These are phyloP conservation scores for Poeciliopsis paucimaculata DNA, from an alignment of 2,797 vertebrate genomes.

Conservation along the genomic window DNA sequence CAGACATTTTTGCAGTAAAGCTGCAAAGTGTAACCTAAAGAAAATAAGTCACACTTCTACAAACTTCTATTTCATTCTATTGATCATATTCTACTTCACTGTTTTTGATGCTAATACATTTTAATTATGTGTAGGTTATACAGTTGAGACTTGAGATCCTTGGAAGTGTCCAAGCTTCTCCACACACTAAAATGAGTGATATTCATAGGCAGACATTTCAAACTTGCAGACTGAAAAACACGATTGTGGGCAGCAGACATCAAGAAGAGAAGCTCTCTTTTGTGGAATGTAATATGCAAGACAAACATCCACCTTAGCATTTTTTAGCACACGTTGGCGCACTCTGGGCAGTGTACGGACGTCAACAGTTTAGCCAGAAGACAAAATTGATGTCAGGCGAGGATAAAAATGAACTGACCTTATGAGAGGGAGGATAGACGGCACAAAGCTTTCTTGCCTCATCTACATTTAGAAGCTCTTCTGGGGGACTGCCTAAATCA, in stretches of 20 bases:
- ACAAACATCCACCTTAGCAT: constrained; percentile 7
- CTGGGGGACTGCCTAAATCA: constrained; percentile 4
- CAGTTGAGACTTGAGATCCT: neutral
- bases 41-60: too few relatives aligned
- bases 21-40: too few relatives aligned
- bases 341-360: neutral
- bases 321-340: neutral
- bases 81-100: too few relatives aligned
- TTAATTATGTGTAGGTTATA: too few relatives aligned
- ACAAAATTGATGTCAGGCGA: constrained; percentile 4
- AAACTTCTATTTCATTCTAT: neutral
- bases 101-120: neutral
- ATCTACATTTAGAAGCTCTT: neutral
- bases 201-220: neutral
- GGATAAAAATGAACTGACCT: constrained; percentile 11
- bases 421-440: neutral
- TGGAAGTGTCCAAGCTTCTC: neutral
- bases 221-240: neutral
- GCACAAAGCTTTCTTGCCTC: neutral
- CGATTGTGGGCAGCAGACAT: neutral
- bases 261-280: neutral
- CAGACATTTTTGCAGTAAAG: neutral
- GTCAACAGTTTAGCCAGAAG: constrained; percentile 4
- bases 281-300: neutral
- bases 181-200: neutral